Percentiles rank a stretch among this genome's conserved stretches.
Conservation (phyloP, 1,140 invertebrate species). For the Phthorimaea operculella region DNA sequence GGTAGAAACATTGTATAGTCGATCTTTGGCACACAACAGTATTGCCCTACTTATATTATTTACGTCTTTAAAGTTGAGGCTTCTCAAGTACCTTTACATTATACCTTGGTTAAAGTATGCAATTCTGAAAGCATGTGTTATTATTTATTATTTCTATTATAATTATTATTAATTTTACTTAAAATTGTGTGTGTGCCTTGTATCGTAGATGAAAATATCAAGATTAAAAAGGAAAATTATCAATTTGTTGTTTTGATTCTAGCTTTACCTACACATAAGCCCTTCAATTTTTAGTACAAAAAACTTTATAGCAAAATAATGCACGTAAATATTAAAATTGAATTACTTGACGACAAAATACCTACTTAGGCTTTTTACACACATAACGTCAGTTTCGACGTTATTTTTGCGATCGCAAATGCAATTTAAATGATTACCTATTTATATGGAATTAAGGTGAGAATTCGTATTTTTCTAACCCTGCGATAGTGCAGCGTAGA, state of each 20-base stretch:
- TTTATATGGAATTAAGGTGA: too few relatives aligned
- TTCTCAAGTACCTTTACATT: constrained; percentile 40
- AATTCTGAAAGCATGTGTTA: constrained; percentile 49
- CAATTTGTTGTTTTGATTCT: constrained; percentile 36
- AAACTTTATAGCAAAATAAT: too few relatives aligned
- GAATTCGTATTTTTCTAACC: too few relatives aligned
- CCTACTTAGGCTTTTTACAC: too few relatives aligned
- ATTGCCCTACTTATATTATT: constrained; percentile 30
- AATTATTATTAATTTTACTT: constrained; percentile 62
- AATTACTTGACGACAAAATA: too few relatives aligned
- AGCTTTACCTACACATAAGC: neutral
- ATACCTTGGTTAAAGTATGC: constrained; percentile 38
- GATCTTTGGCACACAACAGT: constrained; percentile 25
- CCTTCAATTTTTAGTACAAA: too few relatives aligned
- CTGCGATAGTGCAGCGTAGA: too few relatives aligned
- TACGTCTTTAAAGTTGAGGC: constrained; percentile 53
- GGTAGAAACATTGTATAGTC: constrained; percentile 11
- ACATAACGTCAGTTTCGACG: too few relatives aligned
- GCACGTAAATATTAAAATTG: too few relatives aligned
- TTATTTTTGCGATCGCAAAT: too few relatives aligned
- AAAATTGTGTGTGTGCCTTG: constrained; percentile 70
- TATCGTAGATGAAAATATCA: constrained; percentile 70
- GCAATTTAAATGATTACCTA: too few relatives aligned
- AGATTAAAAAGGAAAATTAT: constrained; percentile 68
- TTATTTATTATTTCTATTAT: constrained; percentile 63